Percentiles rank a stretch among this genome's conserved stretches.
These are phyloP conservation scores for Trachymyrmex cornetzi DNA, from an alignment of 1,140 invertebrate genomes.

Conservation along the genomic window DNA sequence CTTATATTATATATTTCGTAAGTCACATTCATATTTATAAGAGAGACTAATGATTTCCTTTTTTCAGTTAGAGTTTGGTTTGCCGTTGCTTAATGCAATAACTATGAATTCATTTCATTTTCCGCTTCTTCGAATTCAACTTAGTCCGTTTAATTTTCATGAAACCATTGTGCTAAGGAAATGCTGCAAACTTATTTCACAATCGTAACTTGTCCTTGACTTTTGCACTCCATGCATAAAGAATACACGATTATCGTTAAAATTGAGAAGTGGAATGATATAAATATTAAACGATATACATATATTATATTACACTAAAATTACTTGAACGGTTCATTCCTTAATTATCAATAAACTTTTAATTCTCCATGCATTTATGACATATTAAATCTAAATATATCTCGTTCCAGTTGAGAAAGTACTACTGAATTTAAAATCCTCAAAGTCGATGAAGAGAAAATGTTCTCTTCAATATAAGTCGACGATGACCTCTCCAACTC, in stretches of 20 bases:
- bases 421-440: neutral
- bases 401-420: slow-evolving; percentile 4
- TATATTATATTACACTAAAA: neutral
- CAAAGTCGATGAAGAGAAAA: slow-evolving; percentile 13
- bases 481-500: slow-evolving; percentile 15
- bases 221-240: neutral
- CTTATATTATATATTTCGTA: neutral
- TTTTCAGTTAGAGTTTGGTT: neutral
- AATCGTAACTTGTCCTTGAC: neutral
- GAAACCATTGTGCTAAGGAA: neutral
- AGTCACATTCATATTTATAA: neutral
- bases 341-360: slow-evolving; percentile 9
- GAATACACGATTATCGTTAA: neutral
- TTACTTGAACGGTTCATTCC: neutral
- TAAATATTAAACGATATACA: neutral
- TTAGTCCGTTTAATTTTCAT: neutral
- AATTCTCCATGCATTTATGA: neutral
- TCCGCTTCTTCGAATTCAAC: neutral
- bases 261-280: neutral
- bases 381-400: neutral
- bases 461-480: slow-evolving; percentile 17
- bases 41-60: neutral
- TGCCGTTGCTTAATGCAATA: neutral
- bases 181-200: slow-evolving; percentile 1
- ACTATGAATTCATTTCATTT: neutral